Base-by-base conservation (phyloP, 1,140 invertebrate species). In the Wiebesia pumilae region DNA sequence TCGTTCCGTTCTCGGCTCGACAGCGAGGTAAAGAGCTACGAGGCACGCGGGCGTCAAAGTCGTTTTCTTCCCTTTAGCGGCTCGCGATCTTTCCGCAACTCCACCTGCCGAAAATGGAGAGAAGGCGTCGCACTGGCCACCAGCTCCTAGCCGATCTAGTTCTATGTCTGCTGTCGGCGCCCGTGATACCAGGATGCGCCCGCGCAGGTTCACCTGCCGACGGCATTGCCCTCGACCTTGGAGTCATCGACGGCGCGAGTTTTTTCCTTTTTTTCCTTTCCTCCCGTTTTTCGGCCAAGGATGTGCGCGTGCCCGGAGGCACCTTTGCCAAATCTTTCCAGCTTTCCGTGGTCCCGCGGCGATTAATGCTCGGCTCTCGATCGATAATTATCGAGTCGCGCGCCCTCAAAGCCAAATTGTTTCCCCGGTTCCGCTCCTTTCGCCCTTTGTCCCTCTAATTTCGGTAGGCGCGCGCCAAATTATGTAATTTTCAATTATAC, bases 81-180 rank as follows among this genome's bases (percentile, higher is more conserved):
- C 87, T 89, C 89, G 90, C 88, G 90, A 91, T 91, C 90, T 88
- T 89, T 87, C 90, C 90, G 90, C 89, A 21, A 30, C 91, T 93
- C 89, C 92, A 93, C 92, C 92, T 93, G 92, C 90, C 90, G 88
- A 90, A 92, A 91, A 91, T 90, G 90, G 65, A 21, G 87, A 91
- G 90, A 90, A 91, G 90, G 91, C 90, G 91, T 90, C 89, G 89
- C 89, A 88, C 88, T 88, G 89, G 88, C 90, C 90, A 88, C 86
- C 75, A 88, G 88, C 90, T 91, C 91, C 93, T 92, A 92, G 90
- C 89, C 51, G 81, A 90, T 91, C 92, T 91, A 90, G 35, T 89
- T 75, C 88, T 38, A 62, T 92, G 92, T 92, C 92, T 91, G 89
- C 90, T 87, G 89, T 90, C 19, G 51, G 51, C 51, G 9, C 51